Evolutionary conservation across 2,113 vertebrate species (phyloP).

Genomic region (Rhinogobius similis): DNA sequence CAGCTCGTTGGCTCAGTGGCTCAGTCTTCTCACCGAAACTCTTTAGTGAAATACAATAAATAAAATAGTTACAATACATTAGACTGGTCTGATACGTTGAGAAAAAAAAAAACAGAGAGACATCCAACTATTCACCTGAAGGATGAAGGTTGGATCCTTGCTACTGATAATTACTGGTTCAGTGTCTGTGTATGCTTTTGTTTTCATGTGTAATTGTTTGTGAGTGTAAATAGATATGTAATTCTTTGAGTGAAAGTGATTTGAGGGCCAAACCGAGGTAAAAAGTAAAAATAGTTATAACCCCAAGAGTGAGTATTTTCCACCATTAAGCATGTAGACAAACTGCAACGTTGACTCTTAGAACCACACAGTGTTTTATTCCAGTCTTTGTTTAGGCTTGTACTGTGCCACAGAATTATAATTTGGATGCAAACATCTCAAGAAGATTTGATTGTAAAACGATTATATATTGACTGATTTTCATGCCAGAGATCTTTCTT

Average conservation of each 20-base stretch:
- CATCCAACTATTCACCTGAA: slow-evolving; percentile 12
- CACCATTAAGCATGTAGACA: neutral
- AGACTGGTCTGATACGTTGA: neutral
- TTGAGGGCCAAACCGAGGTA: too few relatives aligned
- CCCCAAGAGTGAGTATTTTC: neutral
- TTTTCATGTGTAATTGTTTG: too few relatives aligned
- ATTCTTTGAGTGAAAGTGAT: too few relatives aligned
- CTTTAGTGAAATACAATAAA: too few relatives aligned
- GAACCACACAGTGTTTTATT: neutral
- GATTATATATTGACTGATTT: slow-evolving; percentile 16
- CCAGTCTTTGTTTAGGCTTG: neutral
- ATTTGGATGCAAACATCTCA: neutral
- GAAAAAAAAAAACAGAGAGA: neutral
- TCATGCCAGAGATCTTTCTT: slow-evolving; percentile 26
- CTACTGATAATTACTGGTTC: too few relatives aligned
- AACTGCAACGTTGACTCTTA: too few relatives aligned
- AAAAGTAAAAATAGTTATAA: too few relatives aligned
- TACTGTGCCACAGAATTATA: neutral
- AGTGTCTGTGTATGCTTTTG: neutral
- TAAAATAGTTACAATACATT: neutral
- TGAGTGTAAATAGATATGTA: too few relatives aligned
- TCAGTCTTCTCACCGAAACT: slow-evolving; percentile 58
- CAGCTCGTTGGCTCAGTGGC: slow-evolving; percentile 57
- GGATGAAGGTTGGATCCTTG: slow-evolving; percentile 1
- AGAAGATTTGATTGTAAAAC: slow-evolving; percentile 25